These are phyloP conservation scores for Clarias fuscus DNA, from an alignment of 2,797 vertebrate species.

Conservation along the genomic window DNA sequence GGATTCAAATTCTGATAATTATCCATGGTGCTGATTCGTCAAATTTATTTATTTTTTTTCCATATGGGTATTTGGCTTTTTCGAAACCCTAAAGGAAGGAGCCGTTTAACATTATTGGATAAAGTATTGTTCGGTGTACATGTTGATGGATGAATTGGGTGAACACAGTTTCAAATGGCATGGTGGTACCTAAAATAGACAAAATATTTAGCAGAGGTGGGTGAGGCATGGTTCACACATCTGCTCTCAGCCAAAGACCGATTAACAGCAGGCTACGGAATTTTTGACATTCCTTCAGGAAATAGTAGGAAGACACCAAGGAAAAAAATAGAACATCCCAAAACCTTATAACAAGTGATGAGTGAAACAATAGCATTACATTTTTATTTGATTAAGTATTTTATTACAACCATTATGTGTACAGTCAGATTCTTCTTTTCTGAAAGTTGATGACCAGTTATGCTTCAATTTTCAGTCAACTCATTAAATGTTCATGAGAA, in stretches of 20 bases:
- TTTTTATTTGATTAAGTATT: neutral
- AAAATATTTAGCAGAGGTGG: neutral
- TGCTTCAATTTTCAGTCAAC: no score
- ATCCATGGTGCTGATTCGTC: neutral
- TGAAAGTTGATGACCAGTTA: no score
- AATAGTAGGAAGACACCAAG: neutral
- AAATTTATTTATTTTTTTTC: neutral
- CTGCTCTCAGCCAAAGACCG: neutral
- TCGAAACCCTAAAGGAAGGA: no score
- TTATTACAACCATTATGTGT: no score
- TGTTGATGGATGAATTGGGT: neutral
- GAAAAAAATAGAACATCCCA: neutral
- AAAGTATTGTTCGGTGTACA: neutral
- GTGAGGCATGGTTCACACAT: neutral
- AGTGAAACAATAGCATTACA: neutral
- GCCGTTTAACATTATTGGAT: neutral
- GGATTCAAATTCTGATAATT: neutral
- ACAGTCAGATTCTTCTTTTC: no score
- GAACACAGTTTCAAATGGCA: neutral
- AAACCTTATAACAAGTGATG: neutral
- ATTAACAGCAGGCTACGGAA: slow-evolving; percentile 13
- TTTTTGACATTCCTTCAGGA: neutral
- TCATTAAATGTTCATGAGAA: no score
- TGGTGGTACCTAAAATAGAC: neutral
- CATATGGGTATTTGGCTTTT: neutral